Evolutionary conservation across 2,888 invertebrate genomes (phyloP), one percentile per base, ranked within the genome.

Genomic region (Volucella inanis): DNA sequence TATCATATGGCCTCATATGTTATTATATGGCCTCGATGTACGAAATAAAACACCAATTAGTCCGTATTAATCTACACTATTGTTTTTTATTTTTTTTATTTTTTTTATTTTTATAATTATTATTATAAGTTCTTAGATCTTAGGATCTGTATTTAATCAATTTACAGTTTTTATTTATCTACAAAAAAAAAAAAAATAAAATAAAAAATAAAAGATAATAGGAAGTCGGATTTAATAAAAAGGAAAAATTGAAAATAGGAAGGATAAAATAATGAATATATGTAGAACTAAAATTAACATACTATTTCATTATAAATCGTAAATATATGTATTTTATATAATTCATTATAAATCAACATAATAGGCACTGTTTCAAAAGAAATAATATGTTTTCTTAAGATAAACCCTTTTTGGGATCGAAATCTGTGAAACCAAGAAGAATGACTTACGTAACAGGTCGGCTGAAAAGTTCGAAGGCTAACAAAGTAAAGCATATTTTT

Each of bases 151-250:
- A 76, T 61, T 85, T 80, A 80, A 85, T 71, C 76, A 80, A 84
- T 85, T 85, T 85, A 85, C 76, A 85, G 61, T 76, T 85, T 80
- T 85, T 14, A 76, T 85, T 85, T 85, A 85, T 85, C 80, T 85
- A 85, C 84, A 85, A 80, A 71, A 76, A 31, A 31, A 65, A n/a
- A n/a, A n/a, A n/a, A n/a, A n/a, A n/a, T n/a, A n/a, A n/a, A n/a
- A n/a, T n/a, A n/a, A n/a, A n/a, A n/a, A n/a, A n/a, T n/a, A n/a
- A n/a, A n/a, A n/a, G n/a, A n/a, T n/a, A n/a, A 71, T 61, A 76
- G 67, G 59, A 43, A 71, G 54, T 54, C 45, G 6, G 39, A 41
- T 45, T 54, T 54, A 57, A 50, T 45, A 54, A 18, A 38, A 45
- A 55, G 52, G 38, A 39, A 31, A 67, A 67, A 18, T 45, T 54